phyloP scores from a whole-genome alignment of 1,140 invertebrate species.

The Heliconius melpomene region DNA sequence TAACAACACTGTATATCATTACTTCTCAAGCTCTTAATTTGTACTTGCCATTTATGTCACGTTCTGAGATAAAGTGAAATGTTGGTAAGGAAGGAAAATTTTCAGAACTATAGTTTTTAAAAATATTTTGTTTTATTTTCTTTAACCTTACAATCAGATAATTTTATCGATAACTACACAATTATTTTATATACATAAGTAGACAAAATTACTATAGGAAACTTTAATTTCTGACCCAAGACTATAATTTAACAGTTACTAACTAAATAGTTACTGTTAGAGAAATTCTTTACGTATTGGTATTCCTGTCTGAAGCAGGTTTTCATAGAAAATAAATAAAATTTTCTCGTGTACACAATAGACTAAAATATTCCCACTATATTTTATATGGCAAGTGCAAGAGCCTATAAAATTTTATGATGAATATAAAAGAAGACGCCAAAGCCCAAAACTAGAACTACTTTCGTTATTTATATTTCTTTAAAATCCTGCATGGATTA shows the following conservation, averaged over 20 bases:
- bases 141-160: too few relatives aligned
- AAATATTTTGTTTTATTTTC: too few relatives aligned
- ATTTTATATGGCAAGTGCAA: conserved; percentile 22
- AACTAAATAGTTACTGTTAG: too few relatives aligned
- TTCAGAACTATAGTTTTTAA: not conserved
- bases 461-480: not conserved
- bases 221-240: too few relatives aligned
- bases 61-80: conserved; percentile 5
- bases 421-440: conserved; percentile 15
- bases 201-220: too few relatives aligned
- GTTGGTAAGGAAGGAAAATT: not conserved
- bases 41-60: not conserved
- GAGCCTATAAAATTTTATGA: conserved; percentile 26
- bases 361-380: not conserved
- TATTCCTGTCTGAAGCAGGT: not conserved
- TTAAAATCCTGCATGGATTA: not conserved
- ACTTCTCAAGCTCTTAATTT: not conserved
- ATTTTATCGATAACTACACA: too few relatives aligned
- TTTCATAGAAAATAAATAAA: not conserved
- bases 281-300: too few relatives aligned
- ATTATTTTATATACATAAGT: too few relatives aligned
- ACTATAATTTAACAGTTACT: too few relatives aligned
- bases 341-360: not conserved
- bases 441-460: not conserved
- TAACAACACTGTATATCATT: not conserved